A percentile compares a stretch with the other conserved stretches of the same genome.
phyloP scores from a whole-genome alignment of 1,140 invertebrate genomes.

The Drosophila nannoptera region DNA sequence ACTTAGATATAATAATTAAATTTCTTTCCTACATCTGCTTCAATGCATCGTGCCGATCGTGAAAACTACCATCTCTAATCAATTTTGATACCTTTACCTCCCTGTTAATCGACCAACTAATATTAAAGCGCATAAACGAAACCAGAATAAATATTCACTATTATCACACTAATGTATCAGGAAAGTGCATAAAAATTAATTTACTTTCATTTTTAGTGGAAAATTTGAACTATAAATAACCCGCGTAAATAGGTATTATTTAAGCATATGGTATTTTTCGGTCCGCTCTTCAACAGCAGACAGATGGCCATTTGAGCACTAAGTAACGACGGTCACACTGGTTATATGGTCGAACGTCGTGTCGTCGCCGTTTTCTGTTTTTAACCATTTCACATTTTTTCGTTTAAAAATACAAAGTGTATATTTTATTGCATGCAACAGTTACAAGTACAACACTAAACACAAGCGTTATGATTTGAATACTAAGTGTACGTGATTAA shows the following conservation, averaged over 20 bases:
- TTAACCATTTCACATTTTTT: slow-evolving; percentile 46
- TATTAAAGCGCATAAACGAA: no score
- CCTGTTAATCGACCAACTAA: not conserved
- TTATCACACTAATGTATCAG: no score
- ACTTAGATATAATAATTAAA: not conserved
- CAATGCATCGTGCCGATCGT: not conserved
- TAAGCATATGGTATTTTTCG: slow-evolving; percentile 11
- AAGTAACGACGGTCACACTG: slow-evolving; percentile 28
- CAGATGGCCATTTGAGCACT: slow-evolving; percentile 10
- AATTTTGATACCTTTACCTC: not conserved
- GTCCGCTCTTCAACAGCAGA: slow-evolving; percentile 4
- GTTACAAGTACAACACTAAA: slow-evolving; percentile 32
- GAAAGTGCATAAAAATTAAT: no score
- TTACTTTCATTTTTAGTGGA: not conserved
- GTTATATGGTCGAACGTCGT: slow-evolving; percentile 43
- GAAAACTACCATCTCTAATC: slow-evolving; percentile 1
- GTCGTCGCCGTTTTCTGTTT: slow-evolving; percentile 50
- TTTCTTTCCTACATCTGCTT: not conserved
- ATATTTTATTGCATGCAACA: slow-evolving; percentile 46
- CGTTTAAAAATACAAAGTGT: slow-evolving; percentile 51
- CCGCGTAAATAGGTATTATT: not conserved
- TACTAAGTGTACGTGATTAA: slow-evolving; percentile 45
- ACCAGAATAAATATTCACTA: no score
- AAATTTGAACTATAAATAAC: not conserved
- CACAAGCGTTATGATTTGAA: slow-evolving; percentile 53